Evolutionary conservation across 2,797 vertebrate genomes (phyloP), one percentile per base, ranked within the genome.

Genomic region (Periparus ater): DNA sequence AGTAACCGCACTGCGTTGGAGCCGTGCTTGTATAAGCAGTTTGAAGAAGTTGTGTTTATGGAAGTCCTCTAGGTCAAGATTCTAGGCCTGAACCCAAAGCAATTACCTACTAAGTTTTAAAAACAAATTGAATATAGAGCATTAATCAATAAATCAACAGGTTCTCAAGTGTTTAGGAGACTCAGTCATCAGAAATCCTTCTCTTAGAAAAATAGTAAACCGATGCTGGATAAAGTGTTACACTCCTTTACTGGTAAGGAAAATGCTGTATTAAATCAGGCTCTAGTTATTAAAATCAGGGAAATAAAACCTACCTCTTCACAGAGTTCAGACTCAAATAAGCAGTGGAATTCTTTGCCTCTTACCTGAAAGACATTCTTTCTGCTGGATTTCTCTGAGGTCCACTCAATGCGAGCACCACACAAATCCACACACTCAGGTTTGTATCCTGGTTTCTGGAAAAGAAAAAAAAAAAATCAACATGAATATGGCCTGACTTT

Each of bases 291-390:
- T 85, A 97, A 97, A 95, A 63, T 23, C 65, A 47, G 87, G 47
- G 67, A 93, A 95, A 96, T 51, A 79, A 94, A 92, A 53, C 44
- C 58, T 78, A 77, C 70, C 57, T 95, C 57, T 95, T 83, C 70
- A 51, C 57, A 93, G 66, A 93, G 42, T 40, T 82, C 87, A 65
- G 48, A 51, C 90, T 92, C 47, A 75, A 81, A 90, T 7, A 27
- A 92, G 74, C 73, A 88, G n/a, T 38, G 82, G 78, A 30, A 96
- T 77, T 96, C 51, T 34, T 63, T 91, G 77, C 84, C 50, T 96
- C 98, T 96, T 98, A 99, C 99, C 98, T 99, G 98, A 96, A 99
- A 98, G 66, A 99, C 99, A 19, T 99, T 98, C 97, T 99, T 99
- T 94, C 97, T 98, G 97, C 99, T 99, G 13, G 99, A 99, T 97